Conservation (phyloP, 1,140 invertebrate species). For the Pseudomyrmex concolor region DNA sequence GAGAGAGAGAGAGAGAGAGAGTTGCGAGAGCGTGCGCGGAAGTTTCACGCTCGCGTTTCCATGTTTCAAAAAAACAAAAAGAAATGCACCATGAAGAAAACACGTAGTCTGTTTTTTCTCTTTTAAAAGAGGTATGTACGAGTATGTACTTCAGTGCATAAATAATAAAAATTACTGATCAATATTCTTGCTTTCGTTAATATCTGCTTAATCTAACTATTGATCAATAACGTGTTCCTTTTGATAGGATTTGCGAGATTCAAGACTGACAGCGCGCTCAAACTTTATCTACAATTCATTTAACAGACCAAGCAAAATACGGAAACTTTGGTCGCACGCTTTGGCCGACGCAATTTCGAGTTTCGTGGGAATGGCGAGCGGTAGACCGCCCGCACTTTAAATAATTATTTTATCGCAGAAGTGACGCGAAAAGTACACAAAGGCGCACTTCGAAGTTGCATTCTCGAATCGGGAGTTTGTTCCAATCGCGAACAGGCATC, state of each 20-base stretch:
- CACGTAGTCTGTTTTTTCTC: too few relatives aligned
- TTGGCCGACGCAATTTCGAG: slow-evolving; percentile 14
- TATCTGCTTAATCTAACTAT: neutral
- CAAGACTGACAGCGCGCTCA: neutral
- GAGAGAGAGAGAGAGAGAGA: neutral
- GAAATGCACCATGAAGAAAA: too few relatives aligned
- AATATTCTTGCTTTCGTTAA: neutral
- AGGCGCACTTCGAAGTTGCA: neutral
- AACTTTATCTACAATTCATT: slow-evolving; percentile 20
- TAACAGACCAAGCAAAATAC: slow-evolving; percentile 14
- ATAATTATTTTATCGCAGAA: slow-evolving; percentile 30
- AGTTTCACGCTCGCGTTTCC: neutral
- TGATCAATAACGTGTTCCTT: neutral
- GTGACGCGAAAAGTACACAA: slow-evolving; percentile 14
- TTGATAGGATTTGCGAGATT: neutral
- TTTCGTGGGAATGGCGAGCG: neutral
- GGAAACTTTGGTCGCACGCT: neutral
- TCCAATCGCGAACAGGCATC: neutral
- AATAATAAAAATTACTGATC: slow-evolving; percentile 1
- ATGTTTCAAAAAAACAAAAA: neutral
- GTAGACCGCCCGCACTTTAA: neutral
- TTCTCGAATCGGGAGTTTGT: slow-evolving; percentile 22
- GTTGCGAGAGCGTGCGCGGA: too few relatives aligned
- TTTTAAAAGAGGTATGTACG: too few relatives aligned
- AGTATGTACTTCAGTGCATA: neutral